These are phyloP conservation scores for Heloderma charlesbogerti DNA, from an alignment of 2,113 vertebrate species.

Conservation along the genomic window DNA sequence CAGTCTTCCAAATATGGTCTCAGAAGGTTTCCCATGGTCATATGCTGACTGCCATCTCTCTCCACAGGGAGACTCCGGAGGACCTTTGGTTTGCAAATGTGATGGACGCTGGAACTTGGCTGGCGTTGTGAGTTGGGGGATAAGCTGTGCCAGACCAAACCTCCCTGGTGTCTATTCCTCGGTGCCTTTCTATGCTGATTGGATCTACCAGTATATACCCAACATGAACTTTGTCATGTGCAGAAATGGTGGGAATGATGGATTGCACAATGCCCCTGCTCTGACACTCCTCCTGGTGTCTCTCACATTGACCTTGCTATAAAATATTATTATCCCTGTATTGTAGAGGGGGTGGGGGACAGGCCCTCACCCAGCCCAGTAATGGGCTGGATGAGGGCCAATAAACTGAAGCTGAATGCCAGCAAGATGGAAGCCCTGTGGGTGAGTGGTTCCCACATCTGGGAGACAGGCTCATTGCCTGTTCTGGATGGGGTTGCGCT, in stretches of 20 bases:
- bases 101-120: slow-evolving; percentile 59
- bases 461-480: too few species aligned
- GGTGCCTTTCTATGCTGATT: slow-evolving; percentile 24
- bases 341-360: too few species aligned
- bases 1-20: neutral
- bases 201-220: slow-evolving; percentile 27
- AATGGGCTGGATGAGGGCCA: too few species aligned
- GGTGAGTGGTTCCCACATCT: too few species aligned
- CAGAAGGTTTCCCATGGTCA: neutral
- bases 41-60: neutral
- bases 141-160: slow-evolving; percentile 25
- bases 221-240: neutral
- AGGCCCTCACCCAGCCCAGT: too few species aligned
- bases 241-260: neutral
- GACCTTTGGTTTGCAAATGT: slow-evolving; percentile 55
- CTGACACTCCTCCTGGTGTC: neutral
- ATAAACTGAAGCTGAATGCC: too few species aligned
- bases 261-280: too few species aligned
- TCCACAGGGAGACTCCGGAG: slow-evolving; percentile 67
- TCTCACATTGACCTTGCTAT: neutral
- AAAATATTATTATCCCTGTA: neutral
- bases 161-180: slow-evolving; percentile 47
- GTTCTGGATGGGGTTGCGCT: too few species aligned
- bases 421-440: too few species aligned
- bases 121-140: slow-evolving; percentile 64